Evolutionary conservation across 2,113 vertebrate genomes (phyloP), one percentile per base, ranked within the genome.

Genomic region (Paramormyrops kingsleyae): DNA sequence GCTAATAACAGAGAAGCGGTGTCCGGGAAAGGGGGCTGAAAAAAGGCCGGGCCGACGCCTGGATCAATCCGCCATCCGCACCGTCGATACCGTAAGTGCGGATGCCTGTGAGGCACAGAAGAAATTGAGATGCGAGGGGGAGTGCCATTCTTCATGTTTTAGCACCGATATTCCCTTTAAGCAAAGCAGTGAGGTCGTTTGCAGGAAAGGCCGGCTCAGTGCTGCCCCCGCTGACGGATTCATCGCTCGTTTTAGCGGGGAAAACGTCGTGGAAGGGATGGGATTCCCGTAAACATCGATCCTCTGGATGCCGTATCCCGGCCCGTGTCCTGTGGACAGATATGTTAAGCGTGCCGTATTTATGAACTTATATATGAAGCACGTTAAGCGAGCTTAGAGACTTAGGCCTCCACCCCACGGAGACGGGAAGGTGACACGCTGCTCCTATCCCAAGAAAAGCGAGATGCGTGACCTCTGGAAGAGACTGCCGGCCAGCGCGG

Each of bases 301-400:
- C 95, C 94, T 91, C 94, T 95, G 95, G 96, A 96, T 97, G 96
- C 96, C 96, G 96, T 96, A 97, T 96, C 95, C 95, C 90, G 95
- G 96, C 96, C 95, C 95, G 95, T 95, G 96, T 96, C 95, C 95
- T 95, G 96, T 96, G 96, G 96, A 95, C 96, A 96, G 96, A 97
- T 96, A 95, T 97, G 97, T 97, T 96, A 96, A 96, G 96, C 96
- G 95, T 97, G 96, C 96, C 96, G 96, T 96, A 56, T 56, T 87
- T 53, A 53, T 17, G 49, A 87, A 87, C 50, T 95, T 96, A 96
- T 62, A 62, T 88, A 44, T 62, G 52, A 62, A 27, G 39, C 19
- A 21, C 35, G 31, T 62, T 88, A 66, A 66, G 87, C 53, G 39
- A 88, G 8, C 59, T 44, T 44, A 35, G 17, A 66, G 17, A 44